phyloP scores from a whole-genome alignment of 2,113 vertebrate species.

The Pollachius pollachius region DNA sequence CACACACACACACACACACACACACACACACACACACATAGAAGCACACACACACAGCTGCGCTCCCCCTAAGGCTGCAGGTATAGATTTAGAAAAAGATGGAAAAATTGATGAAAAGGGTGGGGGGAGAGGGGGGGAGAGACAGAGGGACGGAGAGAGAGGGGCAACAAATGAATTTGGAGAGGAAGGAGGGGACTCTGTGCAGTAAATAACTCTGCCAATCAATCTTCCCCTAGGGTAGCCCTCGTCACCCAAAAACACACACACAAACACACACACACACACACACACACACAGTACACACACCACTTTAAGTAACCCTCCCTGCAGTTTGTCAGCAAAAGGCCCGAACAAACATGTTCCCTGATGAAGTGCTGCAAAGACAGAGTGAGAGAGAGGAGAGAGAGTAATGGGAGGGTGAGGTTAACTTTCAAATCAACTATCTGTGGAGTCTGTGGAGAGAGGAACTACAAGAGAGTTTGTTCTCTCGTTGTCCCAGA shows the following conservation, averaged over 20 bases:
- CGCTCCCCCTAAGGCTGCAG: conserved; percentile 47
- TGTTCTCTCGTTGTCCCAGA: neutral
- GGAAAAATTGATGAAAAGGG: neutral
- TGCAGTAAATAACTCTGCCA: conserved; percentile 77
- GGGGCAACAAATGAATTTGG: conserved; percentile 10
- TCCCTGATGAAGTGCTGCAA: conserved; percentile 64
- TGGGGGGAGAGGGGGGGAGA: conserved; percentile 2
- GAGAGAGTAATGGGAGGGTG: conserved; percentile 21
- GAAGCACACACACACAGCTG: neutral
- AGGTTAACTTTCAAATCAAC: neutral
- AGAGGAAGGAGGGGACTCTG: conserved; percentile 55
- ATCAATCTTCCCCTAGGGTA: conserved; percentile 72
- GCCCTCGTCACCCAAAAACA: conserved; percentile 14
- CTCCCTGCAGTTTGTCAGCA: conserved; percentile 67
- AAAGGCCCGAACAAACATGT: conserved; percentile 64
- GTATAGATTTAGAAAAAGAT: conserved; percentile 47
- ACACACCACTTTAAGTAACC: conserved; percentile 64
- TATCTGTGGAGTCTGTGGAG: neutral
- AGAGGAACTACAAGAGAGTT: neutral
- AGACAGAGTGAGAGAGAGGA: conserved; percentile 18
- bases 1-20: conserved; percentile 2
- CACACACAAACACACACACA: neutral
- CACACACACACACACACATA: neutral
- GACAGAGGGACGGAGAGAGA: conserved; percentile 32
- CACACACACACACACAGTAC: neutral